Percentiles rank a stretch among this genome's conserved stretches.
Evolutionary conservation across 2,113 vertebrate species (phyloP).

Genomic region (Alces alces): DNA sequence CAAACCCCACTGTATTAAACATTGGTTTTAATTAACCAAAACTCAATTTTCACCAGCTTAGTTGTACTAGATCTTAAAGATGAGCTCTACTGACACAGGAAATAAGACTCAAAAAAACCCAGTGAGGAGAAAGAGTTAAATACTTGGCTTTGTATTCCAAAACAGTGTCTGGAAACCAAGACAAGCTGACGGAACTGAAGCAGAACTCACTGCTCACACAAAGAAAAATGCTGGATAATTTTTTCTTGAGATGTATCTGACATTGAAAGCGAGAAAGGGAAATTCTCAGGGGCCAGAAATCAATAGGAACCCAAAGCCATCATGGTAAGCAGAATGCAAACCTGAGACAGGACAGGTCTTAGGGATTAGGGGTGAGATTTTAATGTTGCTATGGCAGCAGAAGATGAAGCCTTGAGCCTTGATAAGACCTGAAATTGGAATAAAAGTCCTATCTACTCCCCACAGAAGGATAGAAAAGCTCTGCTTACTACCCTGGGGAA

Average conservation of each 20-base stretch:
- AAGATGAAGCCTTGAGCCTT: background rate
- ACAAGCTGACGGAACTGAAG: background rate
- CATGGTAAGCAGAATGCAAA: background rate
- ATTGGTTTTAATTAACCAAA: background rate
- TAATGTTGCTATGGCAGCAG: background rate
- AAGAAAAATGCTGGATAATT: background rate
- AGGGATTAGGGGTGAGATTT: background rate
- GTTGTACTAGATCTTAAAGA: background rate
- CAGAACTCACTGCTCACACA: background rate
- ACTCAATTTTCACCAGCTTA: background rate
- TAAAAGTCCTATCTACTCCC: background rate
- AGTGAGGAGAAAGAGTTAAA: background rate
- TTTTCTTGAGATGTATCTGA: background rate
- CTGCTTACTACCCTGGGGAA: background rate
- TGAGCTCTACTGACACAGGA: background rate
- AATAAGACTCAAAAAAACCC: background rate
- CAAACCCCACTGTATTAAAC: background rate
- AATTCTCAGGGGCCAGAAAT: background rate
- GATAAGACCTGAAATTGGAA: background rate
- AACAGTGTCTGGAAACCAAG: background rate
- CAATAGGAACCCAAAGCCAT: background rate
- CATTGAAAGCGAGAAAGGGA: background rate
- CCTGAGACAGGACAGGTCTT: background rate
- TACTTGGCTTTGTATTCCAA: background rate
- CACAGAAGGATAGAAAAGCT: background rate